These are phyloP conservation scores for Argyresthia albistria DNA, from an alignment of 2,888 invertebrate species.

Conservation along the genomic window DNA sequence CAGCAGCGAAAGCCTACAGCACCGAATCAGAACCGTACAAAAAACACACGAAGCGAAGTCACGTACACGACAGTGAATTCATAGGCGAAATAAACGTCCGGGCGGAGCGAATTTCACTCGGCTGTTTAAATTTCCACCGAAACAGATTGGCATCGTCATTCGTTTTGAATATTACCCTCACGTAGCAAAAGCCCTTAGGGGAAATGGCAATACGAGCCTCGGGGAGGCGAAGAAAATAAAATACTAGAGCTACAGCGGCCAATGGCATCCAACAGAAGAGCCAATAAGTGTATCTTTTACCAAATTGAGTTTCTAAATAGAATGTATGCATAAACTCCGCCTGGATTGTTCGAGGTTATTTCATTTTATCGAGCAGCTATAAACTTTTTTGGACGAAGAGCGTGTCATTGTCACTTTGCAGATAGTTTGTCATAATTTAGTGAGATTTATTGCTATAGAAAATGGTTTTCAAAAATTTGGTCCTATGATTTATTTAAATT, in stretches of 20 bases:
- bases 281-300: constrained; percentile 42
- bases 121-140: constrained; percentile 44
- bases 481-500: no score
- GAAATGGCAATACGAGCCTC: constrained; percentile 42
- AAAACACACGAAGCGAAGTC: no score
- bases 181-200: constrained; percentile 57
- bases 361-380: no score
- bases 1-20: no score
- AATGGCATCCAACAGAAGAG: constrained; percentile 51
- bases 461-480: no score
- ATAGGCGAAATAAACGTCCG: not conserved
- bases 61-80: not conserved
- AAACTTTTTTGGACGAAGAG: no score
- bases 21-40: no score
- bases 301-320: constrained; percentile 36
- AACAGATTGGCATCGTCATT: constrained; percentile 60
- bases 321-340: no score
- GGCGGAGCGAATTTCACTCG: constrained; percentile 15
- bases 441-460: no score
- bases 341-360: no score
- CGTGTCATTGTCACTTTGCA: no score
- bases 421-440: no score
- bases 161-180: constrained; percentile 63
- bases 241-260: constrained; percentile 31
- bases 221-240: constrained; percentile 49